These are phyloP conservation scores for Crypturellus undulatus DNA, from an alignment of 2,113 vertebrate species.

Conservation along the genomic window DNA sequence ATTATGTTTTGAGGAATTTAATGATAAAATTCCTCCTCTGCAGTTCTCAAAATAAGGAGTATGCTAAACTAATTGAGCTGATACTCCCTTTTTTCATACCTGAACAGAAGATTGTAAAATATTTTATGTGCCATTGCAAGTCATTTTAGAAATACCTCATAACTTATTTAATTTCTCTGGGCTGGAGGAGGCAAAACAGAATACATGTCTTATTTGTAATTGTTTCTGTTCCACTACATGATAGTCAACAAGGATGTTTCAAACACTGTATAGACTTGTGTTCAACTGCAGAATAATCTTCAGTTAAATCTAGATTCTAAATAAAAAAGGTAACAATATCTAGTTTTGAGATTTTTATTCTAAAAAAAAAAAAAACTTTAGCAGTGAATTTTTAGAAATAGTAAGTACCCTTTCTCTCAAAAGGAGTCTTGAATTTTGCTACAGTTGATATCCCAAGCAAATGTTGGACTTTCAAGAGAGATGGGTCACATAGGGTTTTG, in stretches of 20 bases:
- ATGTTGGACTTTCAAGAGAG: neutral
- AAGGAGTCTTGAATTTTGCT: neutral
- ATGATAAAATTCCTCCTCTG: neutral
- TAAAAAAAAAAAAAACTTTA: neutral
- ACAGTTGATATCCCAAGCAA: neutral
- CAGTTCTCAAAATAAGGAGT: neutral
- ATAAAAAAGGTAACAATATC: neutral
- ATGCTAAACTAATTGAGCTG: neutral
- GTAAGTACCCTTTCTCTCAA: neutral
- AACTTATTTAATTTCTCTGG: neutral
- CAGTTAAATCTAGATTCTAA: neutral
- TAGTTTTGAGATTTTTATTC: neutral
- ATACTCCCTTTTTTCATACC: neutral
- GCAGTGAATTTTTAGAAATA: neutral
- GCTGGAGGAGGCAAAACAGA: neutral
- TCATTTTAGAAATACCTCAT: neutral
- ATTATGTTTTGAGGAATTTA: neutral
- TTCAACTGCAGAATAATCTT: neutral
- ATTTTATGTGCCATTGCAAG: neutral
- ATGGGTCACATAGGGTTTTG: rapidly evolving
- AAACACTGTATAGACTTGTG: neutral
- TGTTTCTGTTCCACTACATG: neutral
- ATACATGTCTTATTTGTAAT: neutral
- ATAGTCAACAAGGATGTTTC: neutral
- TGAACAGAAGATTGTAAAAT: neutral